Conservation (phyloP, 1,140 invertebrate genomes). For the silkworm (Bombyx mori) region DNA sequence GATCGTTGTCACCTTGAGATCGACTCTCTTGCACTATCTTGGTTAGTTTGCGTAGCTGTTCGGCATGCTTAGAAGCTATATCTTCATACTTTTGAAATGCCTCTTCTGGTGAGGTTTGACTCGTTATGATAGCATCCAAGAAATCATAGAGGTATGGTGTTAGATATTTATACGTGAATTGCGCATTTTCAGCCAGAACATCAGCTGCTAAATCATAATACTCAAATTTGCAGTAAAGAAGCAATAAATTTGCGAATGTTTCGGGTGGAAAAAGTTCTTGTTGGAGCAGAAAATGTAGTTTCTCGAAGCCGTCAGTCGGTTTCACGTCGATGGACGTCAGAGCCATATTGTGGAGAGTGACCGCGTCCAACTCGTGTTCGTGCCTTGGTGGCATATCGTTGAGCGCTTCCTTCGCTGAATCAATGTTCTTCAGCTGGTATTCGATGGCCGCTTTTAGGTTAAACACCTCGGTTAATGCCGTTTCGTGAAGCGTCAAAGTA, state of each 20-base stretch:
- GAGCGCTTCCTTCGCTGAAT: constrained; percentile 92
- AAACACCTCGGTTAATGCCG: constrained; percentile 97
- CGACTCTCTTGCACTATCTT: constrained; percentile 94
- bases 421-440: constrained; percentile 95
- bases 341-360: constrained; percentile 98
- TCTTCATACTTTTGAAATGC: constrained; percentile 98
- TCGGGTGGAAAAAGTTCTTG: constrained; percentile 97
- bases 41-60: constrained; percentile 91
- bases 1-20: constrained; percentile 88
- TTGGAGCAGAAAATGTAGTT: constrained; percentile 96
- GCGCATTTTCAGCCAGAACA: constrained; percentile 97
- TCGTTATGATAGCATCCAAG: constrained; percentile 95
- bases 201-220: constrained; percentile 98
- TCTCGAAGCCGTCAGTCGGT: constrained; percentile 95
- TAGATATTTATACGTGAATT: constrained; percentile 97
- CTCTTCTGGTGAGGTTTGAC: constrained; percentile 97
- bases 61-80: constrained; percentile 91
- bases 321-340: constrained; percentile 92
- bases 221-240: constrained; percentile 97
- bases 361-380: constrained; percentile 97
- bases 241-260: constrained; percentile 96
- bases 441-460: constrained; percentile 99
- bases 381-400: constrained; percentile 97
- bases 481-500: constrained; percentile 95
- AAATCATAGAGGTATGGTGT: constrained; percentile 92